phyloP scores from a whole-genome alignment of 1,140 invertebrate species.

The Theocolax elegans region DNA sequence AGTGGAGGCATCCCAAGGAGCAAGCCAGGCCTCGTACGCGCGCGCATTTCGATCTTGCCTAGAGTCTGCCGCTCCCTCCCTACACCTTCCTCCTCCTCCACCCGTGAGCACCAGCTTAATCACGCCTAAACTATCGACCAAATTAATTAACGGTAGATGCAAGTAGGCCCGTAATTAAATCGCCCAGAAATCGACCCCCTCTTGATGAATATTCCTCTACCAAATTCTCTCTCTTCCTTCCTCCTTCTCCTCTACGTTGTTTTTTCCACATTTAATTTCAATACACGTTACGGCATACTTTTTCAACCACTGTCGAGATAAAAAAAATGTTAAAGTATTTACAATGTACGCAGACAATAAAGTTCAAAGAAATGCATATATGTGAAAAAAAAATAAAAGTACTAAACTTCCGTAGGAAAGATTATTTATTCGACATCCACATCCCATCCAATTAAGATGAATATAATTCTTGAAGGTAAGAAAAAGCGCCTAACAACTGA shows the following conservation, averaged over 20 bases:
- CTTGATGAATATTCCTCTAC: constrained; percentile 57
- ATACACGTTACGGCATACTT: no score
- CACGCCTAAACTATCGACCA: constrained; percentile 53
- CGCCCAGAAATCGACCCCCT: constrained; percentile 52
- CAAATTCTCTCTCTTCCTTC: constrained; percentile 15
- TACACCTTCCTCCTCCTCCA: neutral
- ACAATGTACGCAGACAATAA: no score
- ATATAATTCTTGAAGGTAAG: neutral
- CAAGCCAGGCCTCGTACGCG: no score
- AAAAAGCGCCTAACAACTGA: constrained; percentile 4
- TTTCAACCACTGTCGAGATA: no score
- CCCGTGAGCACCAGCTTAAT: constrained; percentile 48
- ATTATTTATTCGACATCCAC: neutral
- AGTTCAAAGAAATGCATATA: no score
- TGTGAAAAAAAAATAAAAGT: no score
- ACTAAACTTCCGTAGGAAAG: neutral
- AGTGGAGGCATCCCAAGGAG: constrained; percentile 1
- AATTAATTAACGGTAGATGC: constrained; percentile 59
- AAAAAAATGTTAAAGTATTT: no score
- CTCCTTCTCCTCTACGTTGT: neutral
- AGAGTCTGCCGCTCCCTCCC: no score
- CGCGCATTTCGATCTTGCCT: constrained; percentile 21
- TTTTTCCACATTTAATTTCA: neutral
- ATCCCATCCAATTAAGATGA: neutral
- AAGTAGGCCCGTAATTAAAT: constrained; percentile 56